Percentiles rank a stretch among this genome's conserved stretches.
These are phyloP conservation scores for Pogonocichla stellata DNA, from an alignment of 2,113 vertebrate species.

Conservation along the genomic window DNA sequence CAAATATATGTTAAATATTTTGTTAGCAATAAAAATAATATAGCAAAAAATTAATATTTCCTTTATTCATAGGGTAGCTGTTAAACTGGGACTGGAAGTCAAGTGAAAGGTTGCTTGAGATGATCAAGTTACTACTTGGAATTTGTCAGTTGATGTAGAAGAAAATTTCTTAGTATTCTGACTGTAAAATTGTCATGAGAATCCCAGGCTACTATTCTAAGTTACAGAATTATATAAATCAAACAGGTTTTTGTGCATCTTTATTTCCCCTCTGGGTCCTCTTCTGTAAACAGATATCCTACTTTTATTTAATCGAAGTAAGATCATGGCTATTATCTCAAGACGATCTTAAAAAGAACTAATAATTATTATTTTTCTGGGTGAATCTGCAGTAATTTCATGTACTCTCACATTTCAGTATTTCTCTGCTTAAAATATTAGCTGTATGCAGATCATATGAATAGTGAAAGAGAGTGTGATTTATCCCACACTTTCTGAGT, in stretches of 20 bases:
- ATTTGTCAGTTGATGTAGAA: not conserved
- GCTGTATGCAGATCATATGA: not conserved
- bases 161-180: not conserved
- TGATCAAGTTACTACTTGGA: not conserved
- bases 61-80: not conserved
- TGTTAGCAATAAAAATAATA: not conserved
- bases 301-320: not conserved
- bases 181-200: not conserved
- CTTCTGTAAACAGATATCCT: not conserved
- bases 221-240: not conserved
- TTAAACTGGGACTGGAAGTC: not conserved
- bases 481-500: not conserved
- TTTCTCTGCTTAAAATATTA: not conserved
- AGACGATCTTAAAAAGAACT: not conserved
- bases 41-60: not conserved
- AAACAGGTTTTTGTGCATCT: not conserved
- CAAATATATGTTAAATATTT: not conserved
- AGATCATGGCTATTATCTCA: not conserved
- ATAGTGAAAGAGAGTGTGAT: not conserved
- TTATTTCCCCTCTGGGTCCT: not conserved
- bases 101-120: not conserved
- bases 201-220: not conserved
- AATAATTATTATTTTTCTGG: not conserved
- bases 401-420: not conserved
- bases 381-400: not conserved